Conservation (phyloP, 1,140 invertebrate genomes). For the Neodiprion pinetum region DNA sequence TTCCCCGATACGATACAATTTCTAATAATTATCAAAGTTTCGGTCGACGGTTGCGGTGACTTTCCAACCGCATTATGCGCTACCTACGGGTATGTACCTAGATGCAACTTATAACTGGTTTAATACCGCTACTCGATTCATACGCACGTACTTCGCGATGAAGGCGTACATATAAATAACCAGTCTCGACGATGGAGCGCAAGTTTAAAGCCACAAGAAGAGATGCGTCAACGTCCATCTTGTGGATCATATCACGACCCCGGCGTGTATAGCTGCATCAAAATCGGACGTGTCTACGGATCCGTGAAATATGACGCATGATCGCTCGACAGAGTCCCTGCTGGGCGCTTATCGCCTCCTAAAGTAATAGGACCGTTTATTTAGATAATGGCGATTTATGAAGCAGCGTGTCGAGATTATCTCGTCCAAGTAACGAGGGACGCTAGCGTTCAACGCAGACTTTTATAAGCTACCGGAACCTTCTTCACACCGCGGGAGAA, state of each 20-base stretch:
- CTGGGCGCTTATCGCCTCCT: constrained; percentile 1
- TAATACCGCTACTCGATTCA: not conserved
- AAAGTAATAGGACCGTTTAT: constrained; percentile 4
- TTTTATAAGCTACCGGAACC: not conserved
- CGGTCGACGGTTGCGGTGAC: not conserved
- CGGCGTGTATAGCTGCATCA: not conserved
- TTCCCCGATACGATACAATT: constrained; percentile 7
- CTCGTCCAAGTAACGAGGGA: not conserved
- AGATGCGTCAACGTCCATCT: not conserved
- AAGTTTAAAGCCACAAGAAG: not conserved
- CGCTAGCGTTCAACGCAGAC: not conserved
- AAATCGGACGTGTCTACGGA: not conserved
- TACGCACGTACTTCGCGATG: no score
- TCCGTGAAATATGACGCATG: not conserved
- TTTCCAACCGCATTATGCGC: not conserved
- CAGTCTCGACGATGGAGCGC: not conserved
- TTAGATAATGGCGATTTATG: constrained; percentile 7
- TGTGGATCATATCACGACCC: not conserved
- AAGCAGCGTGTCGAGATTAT: constrained; percentile 2
- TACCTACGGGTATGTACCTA: no score
- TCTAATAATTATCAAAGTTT: constrained; percentile 11
- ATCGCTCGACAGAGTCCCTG: constrained; percentile 5
- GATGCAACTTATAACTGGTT: not conserved
- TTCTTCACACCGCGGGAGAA: not conserved
- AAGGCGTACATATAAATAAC: not conserved